Evolutionary conservation across 1,140 invertebrate species (phyloP), one percentile per base, ranked within the genome.

Genomic region (Drosophila bocki): DNA sequence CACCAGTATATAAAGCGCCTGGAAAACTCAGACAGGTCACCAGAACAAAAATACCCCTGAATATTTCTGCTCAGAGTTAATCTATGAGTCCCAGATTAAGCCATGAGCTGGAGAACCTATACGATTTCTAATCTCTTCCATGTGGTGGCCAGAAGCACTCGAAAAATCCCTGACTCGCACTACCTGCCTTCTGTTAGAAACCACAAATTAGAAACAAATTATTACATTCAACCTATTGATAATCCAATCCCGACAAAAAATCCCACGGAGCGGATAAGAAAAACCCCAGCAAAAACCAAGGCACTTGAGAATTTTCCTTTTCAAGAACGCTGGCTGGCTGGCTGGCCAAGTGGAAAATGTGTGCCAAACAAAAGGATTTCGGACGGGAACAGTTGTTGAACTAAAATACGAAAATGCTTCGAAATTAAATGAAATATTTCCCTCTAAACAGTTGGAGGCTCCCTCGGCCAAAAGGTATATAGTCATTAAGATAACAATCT

Each of bases 401-500:
- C 80, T 75, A 53, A 70, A 84, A 90, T 64, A 78, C 71, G 60
- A 84, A 86, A 83, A 61, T 75, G 72, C 84, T 90, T 70, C 69
- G 62, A 85, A 85, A 85, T 68, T 75, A 76, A 85, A 85, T 85
- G 83, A 84, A 80, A 75, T 65, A 85, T 85, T 72, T 67, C 50
- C n/a, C 47, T 29, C 37, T 12, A 67, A 44, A 69, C 67, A 68
- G 54, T 72, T 65, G 39, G 22, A 39, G 41, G 47, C 53, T 76
- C 33, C 19, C 17, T 39, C 47, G 26, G n/a, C 47, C 68, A 54
- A 75, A 90, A 90, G 78, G 85, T 85, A 88, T 90, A 85, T 71
- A 88, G 85, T 88, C 85, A 88, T 88, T 88, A 88, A 82, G 85
- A 88, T 88, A 88, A 88, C 85, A 88, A 88, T 88, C 85, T 88